These are phyloP conservation scores for Eupsilia transversa DNA, from an alignment of 2,888 invertebrate genomes.

Conservation along the genomic window DNA sequence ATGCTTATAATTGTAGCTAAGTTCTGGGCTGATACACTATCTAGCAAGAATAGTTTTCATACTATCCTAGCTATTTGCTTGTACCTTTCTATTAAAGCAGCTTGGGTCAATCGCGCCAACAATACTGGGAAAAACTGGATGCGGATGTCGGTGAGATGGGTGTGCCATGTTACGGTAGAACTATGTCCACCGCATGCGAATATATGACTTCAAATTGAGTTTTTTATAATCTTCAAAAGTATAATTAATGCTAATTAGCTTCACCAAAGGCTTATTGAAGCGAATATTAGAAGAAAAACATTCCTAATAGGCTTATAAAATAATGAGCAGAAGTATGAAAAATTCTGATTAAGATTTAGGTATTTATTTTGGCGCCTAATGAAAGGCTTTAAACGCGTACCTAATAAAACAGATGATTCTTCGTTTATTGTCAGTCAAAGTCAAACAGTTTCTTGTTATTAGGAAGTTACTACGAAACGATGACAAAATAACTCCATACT, in stretches of 20 bases:
- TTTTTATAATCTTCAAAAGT: neutral
- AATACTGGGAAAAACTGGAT: neutral
- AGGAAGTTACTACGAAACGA: neutral
- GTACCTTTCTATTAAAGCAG: neutral
- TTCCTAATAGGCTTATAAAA: slow-evolving; percentile 21
- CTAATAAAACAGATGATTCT: neutral
- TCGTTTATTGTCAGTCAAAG: neutral
- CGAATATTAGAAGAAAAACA: slow-evolving; percentile 7
- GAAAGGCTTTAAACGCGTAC: neutral
- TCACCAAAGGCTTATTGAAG: slow-evolving; percentile 1
- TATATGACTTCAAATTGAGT: neutral
- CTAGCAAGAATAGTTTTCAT: neutral
- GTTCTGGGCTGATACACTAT: neutral
- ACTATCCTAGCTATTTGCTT: neutral
- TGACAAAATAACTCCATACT: neutral
- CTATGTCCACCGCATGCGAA: neutral
- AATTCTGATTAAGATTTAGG: slow-evolving; percentile 7
- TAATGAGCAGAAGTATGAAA: slow-evolving; percentile 13
- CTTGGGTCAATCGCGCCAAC: neutral
- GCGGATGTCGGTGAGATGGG: neutral
- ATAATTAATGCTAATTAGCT: slow-evolving; percentile 14
- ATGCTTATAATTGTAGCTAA: neutral
- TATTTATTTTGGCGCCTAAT: too few relatives aligned
- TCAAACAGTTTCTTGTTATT: neutral
- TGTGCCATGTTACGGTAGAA: neutral